A percentile compares a stretch with the other conserved stretches of the same genome.
Conservation (phyloP, 2,113 vertebrate genomes). For the Nibea albiflora region DNA sequence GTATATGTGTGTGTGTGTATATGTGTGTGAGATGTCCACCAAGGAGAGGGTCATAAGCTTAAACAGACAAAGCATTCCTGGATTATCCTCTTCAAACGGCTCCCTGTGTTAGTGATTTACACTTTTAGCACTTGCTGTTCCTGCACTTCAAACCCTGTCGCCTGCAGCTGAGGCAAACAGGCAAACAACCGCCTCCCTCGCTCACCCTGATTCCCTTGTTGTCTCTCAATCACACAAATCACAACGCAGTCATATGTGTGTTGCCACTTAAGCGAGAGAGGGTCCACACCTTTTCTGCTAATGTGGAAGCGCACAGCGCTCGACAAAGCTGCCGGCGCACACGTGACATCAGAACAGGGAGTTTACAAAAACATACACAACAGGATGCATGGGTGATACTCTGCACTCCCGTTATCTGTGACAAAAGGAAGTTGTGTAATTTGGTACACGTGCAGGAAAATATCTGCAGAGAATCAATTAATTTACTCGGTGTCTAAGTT, state of each 20-base stretch:
- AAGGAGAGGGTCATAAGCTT: slow-evolving; percentile 58
- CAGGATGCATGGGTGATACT: neutral
- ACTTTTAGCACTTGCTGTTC: slow-evolving; percentile 44
- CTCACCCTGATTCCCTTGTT: slow-evolving; percentile 1
- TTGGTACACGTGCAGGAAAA: neutral
- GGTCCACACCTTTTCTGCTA: neutral
- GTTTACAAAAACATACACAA: neutral
- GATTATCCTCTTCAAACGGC: slow-evolving; percentile 59
- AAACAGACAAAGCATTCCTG: slow-evolving; percentile 61
- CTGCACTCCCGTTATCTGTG: slow-evolving; percentile 3
- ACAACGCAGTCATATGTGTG: neutral
- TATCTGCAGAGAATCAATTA: neutral
- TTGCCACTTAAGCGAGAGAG: neutral
- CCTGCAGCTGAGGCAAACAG: slow-evolving; percentile 15
- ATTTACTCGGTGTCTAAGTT: neutral
- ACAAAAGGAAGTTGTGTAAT: slow-evolving; percentile 15
- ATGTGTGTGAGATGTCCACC: slow-evolving; percentile 46
- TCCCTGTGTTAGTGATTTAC: slow-evolving; percentile 43
- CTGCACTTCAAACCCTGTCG: slow-evolving; percentile 24
- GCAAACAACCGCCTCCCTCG: slow-evolving; percentile 20
- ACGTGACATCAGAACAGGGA: neutral
- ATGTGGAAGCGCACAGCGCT: neutral
- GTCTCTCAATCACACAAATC: slow-evolving; percentile 13
- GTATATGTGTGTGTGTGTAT: neutral
- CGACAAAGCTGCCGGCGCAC: neutral